phyloP scores from a whole-genome alignment of 2,888 invertebrate genomes.

The Drosophila prostipennis region DNA sequence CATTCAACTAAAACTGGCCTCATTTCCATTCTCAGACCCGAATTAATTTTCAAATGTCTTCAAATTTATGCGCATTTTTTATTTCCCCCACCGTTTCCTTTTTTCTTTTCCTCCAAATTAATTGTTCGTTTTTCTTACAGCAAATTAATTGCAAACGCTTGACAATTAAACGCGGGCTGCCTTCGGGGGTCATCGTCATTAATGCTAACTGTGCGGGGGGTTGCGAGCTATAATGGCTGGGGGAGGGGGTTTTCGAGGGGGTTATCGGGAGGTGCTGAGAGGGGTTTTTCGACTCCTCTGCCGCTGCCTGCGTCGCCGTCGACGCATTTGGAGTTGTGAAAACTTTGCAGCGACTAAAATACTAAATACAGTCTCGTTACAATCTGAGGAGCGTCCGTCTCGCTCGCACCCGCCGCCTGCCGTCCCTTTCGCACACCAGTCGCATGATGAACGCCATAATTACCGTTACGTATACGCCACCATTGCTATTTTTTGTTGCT shows the following conservation, averaged over 20 bases:
- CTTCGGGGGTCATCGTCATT: slow-evolving; percentile 62
- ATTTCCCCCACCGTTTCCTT: slow-evolving; percentile 22
- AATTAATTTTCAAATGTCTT: slow-evolving; percentile 49
- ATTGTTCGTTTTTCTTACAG: slow-evolving; percentile 72
- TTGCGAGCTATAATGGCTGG: neutral
- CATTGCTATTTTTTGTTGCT: slow-evolving; percentile 81
- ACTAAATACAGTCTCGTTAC: slow-evolving; percentile 83
- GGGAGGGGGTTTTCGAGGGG: slow-evolving; percentile 7
- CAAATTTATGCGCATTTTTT: slow-evolving; percentile 52
- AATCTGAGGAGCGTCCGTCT: slow-evolving; percentile 68
- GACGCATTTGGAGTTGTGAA: slow-evolving; percentile 64
- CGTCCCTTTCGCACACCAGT: slow-evolving; percentile 56
- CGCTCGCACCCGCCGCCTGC: slow-evolving; percentile 41
- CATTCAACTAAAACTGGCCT: slow-evolving; percentile 13
- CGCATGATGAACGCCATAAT: slow-evolving; percentile 84
- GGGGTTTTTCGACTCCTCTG: slow-evolving; percentile 7
- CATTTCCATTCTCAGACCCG: slow-evolving; percentile 28
- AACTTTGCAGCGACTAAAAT: slow-evolving; percentile 74
- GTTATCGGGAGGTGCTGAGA: neutral
- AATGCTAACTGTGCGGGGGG: slow-evolving; percentile 37
- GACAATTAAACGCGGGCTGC: slow-evolving; percentile 67
- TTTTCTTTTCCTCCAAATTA: slow-evolving; percentile 59
- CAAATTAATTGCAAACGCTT: slow-evolving; percentile 79
- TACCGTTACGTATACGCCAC: slow-evolving; percentile 83
- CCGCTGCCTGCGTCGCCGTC: slow-evolving; percentile 44